Conservation (phyloP, 2,888 invertebrate genomes). For the Blastobasis adustella region DNA sequence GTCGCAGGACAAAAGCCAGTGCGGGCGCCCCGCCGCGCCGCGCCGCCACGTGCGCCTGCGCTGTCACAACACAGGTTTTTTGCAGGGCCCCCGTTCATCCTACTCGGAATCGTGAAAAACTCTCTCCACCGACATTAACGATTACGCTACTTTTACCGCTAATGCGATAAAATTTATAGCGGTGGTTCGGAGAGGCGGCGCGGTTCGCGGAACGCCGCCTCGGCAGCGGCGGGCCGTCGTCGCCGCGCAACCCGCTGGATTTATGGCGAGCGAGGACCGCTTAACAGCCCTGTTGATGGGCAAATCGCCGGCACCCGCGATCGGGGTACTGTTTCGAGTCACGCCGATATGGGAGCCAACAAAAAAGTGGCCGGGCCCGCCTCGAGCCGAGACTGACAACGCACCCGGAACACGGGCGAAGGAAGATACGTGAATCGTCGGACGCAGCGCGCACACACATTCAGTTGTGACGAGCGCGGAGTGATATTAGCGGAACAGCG, state of each 20-base stretch:
- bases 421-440: not conserved
- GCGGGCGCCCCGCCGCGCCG: not conserved
- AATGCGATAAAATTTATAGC: conserved; percentile 44
- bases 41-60: conserved; percentile 14
- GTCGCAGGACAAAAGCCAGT: not conserved
- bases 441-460: not conserved
- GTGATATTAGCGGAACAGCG: not conserved
- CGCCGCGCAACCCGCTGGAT: not conserved
- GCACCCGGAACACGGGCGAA: not conserved
- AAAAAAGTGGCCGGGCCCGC: not conserved
- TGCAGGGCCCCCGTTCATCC: conserved; percentile 10
- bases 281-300: not conserved
- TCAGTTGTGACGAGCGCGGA: not conserved
- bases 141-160: conserved; percentile 35
- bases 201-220: conserved; percentile 34
- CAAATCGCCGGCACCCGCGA: not conserved
- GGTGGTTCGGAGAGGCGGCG: too few species aligned
- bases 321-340: not conserved
- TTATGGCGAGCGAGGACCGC: too few species aligned
- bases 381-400: not conserved
- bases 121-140: conserved; percentile 13
- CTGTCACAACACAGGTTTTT: conserved; percentile 35
- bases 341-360: not conserved
- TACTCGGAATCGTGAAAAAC: conserved; percentile 36
- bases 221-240: conserved; percentile 10